Percentiles rank a stretch among this genome's conserved stretches.
Conservation (phyloP, 2,113 vertebrate genomes). For the Mesembrinibis cayennensis region DNA sequence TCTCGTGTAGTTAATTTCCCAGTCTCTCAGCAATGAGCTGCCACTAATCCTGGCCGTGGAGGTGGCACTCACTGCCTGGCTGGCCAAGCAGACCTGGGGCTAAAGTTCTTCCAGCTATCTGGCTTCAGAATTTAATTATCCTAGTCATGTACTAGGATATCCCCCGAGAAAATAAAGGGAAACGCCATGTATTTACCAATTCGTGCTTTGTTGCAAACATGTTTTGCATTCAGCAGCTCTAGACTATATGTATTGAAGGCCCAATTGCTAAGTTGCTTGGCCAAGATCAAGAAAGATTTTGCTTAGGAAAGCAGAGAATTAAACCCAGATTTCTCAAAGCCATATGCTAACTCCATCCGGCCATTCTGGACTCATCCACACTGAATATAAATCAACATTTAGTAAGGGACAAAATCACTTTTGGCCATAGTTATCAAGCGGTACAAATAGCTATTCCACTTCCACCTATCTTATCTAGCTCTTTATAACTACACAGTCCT, state of each 20-base stretch:
- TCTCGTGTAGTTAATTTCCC: background rate
- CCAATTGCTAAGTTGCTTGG: background rate
- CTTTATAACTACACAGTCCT: background rate
- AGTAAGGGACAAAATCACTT: background rate
- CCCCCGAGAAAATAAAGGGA: background rate
- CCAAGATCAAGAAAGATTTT: background rate
- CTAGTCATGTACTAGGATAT: background rate
- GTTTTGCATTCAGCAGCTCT: background rate
- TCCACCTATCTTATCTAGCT: background rate
- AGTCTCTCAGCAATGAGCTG: background rate
- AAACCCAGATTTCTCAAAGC: background rate
- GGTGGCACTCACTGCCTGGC: background rate
- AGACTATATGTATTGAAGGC: background rate
- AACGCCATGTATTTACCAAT: background rate
- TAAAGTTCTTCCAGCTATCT: background rate
- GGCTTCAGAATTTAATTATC: background rate
- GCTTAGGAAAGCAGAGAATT: background rate
- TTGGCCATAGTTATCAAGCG: background rate
- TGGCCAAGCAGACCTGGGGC: background rate
- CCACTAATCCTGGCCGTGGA: background rate
- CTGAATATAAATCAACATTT: background rate
- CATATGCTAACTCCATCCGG: background rate
- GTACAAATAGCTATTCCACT: background rate
- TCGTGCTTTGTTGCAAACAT: background rate
- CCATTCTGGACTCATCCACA: background rate